Evolutionary conservation across 1,140 invertebrate species (phyloP), one percentile per base, ranked within the genome.

Genomic region (Augochlora pura): DNA sequence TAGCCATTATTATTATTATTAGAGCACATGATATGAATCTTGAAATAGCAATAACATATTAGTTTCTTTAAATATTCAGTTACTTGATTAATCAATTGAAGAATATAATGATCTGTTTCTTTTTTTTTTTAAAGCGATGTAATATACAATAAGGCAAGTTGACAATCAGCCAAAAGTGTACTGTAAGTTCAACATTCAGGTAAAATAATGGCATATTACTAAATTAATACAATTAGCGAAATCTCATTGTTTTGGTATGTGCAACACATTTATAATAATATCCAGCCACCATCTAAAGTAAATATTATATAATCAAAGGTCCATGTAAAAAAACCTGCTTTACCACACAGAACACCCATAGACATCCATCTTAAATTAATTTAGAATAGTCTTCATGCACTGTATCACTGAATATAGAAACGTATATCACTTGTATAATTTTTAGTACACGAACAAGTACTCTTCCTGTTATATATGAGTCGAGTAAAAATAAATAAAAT

Each of bases 251-350:
- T 81, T 63, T 70, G 49, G 14, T 71, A 76, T 87, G 77, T 88
- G 85, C 86, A 88, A 83, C 60, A 86, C 67, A 87, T 65, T 77
- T 83, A 46, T 87, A 78, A 84, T 79, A 82, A 83, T 87, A 87
- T 89, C 87, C 90, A 90, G 85, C 84, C 90, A 91, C 90, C 88
- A 89, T 88, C 82, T 83, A 91, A 54, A 65, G 60, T 68, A 70
- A 68, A 80, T 57, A 69, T 80, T 75, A 69, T 80, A n/a, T 69
- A 83, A 60, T 85, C 23, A 69, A 78, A 72, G 39, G 21, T 81
- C 67, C 23, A 21, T 64, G 38, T 76, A 27, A 72, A 62, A n/a
- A 52, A 49, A 60, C 69, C 42, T 72, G 59, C 27, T 80, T 65
- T 79, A 84, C 52, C 74, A 77, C 73, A 83, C 66, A 66, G 46